Evolutionary conservation across 1,140 invertebrate species (phyloP).

Genomic region (Dicyema japonicum): DNA sequence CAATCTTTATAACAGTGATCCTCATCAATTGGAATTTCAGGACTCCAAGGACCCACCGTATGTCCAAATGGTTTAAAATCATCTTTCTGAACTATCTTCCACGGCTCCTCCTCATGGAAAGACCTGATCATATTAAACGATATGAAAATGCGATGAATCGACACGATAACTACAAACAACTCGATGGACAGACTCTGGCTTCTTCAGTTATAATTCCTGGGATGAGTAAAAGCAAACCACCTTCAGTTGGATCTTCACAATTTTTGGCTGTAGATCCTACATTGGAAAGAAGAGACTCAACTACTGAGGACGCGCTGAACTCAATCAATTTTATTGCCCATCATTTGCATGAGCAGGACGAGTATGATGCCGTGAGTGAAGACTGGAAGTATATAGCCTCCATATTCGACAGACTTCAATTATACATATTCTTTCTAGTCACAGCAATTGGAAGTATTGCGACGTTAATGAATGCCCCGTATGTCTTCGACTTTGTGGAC

Average conservation of each 20-base stretch:
- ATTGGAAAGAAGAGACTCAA: background rate
- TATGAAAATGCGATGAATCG: no score
- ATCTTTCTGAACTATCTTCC: slow-evolving; percentile 17
- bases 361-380: slow-evolving; percentile 4
- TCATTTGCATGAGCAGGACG: slow-evolving; percentile 10
- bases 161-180: no score
- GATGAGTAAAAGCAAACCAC: background rate
- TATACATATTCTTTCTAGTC: slow-evolving; percentile 83
- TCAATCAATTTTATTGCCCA: slow-evolving; percentile 21
- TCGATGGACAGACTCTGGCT: no score
- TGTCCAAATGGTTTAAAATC: slow-evolving; percentile 15
- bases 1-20: slow-evolving; percentile 83
- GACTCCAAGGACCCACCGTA: slow-evolving; percentile 40
- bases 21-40: slow-evolving; percentile 98
- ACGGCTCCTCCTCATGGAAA: slow-evolving; percentile 13
- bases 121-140: slow-evolving; percentile 13
- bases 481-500: slow-evolving; percentile 92
- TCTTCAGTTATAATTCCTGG: no score
- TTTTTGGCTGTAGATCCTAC: background rate
- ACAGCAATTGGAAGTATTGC: slow-evolving; percentile 68
- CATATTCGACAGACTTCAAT: slow-evolving; percentile 79
- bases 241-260: background rate
- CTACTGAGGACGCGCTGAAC: slow-evolving; percentile 14
- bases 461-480: slow-evolving; percentile 86
- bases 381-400: slow-evolving; percentile 99